Percentiles rank a stretch among this genome's conserved stretches.
phyloP scores from a whole-genome alignment of 2,888 invertebrate genomes.

The Torymus tubicola region DNA sequence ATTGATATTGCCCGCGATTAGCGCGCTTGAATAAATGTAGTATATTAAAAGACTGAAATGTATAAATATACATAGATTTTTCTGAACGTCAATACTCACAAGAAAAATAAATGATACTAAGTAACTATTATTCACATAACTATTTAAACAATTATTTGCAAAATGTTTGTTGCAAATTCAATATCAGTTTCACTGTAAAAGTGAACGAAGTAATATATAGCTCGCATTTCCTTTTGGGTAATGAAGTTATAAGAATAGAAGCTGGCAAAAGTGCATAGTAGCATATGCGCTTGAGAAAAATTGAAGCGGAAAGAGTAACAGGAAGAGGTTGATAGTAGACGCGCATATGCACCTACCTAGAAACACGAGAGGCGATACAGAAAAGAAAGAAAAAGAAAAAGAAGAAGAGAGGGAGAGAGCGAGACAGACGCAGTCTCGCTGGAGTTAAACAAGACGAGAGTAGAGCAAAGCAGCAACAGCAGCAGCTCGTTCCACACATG shows the following conservation, averaged over 20 bases:
- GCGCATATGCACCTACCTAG: slow-evolving; percentile 3
- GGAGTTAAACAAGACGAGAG: slow-evolving; percentile 38
- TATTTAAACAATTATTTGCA: no score
- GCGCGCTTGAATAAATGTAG: no score
- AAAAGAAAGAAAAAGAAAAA: slow-evolving; percentile 2
- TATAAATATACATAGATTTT: no score
- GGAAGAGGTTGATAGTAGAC: slow-evolving; percentile 38
- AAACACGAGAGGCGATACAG: slow-evolving; percentile 14
- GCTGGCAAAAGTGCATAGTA: slow-evolving; percentile 33
- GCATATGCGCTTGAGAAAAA: slow-evolving; percentile 43
- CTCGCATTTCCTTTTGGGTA: slow-evolving; percentile 13
- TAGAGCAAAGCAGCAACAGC: neutral
- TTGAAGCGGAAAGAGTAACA: slow-evolving; percentile 47
- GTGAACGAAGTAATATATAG: neutral
- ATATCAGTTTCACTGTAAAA: neutral
- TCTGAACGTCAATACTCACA: no score
- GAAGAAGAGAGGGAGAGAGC: slow-evolving; percentile 9
- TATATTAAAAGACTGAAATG: no score
- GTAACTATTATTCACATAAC: no score
- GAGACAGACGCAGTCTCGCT: neutral
- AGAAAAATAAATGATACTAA: no score
- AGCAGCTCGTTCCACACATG: slow-evolving; percentile 70
- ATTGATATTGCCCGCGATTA: no score
- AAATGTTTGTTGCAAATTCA: slow-evolving; percentile 3
- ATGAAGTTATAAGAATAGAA: slow-evolving; percentile 24